phyloP scores from a whole-genome alignment of 1,140 invertebrate genomes.

The Oscheius sp. region DNA sequence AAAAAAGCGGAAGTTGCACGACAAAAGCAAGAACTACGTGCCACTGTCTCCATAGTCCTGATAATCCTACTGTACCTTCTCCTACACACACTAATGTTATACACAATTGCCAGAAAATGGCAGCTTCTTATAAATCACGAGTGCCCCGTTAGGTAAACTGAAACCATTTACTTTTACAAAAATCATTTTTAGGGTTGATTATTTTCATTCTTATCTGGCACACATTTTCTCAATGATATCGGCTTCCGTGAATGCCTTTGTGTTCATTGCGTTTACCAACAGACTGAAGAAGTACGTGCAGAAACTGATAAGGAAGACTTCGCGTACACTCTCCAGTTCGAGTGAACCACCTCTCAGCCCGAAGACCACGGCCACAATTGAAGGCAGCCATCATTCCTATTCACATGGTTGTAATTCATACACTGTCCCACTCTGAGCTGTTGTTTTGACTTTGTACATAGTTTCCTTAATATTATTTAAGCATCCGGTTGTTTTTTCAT shows the following conservation, averaged over 20 bases:
- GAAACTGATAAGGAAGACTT: conserved; percentile 57
- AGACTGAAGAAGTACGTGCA: conserved; percentile 51
- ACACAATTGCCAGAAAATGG: conserved; percentile 57
- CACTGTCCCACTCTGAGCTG: not conserved
- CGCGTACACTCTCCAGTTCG: conserved; percentile 53
- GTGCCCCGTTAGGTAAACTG: conserved; percentile 51
- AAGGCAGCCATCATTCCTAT: conserved; percentile 17
- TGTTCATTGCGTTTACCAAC: conserved; percentile 60
- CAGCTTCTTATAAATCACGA: conserved; percentile 51
- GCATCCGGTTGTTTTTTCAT: too few species aligned
- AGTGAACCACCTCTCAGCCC: conserved; percentile 55
- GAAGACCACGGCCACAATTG: conserved; percentile 46
- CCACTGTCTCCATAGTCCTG: conserved; percentile 56
- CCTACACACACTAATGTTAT: conserved; percentile 56
- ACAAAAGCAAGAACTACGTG: conserved; percentile 56
- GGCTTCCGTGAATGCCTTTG: conserved; percentile 59
- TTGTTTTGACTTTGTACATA: not conserved
- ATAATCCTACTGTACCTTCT: conserved; percentile 58
- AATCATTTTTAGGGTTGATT: conserved; percentile 49
- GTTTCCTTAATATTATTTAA: too few species aligned
- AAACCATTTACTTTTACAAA: not conserved
- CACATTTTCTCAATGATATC: conserved; percentile 57
- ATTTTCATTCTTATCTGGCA: conserved; percentile 56
- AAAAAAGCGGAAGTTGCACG: conserved; percentile 44
- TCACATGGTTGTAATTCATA: not conserved